phyloP scores from a whole-genome alignment of 2,888 invertebrate genomes.

The Osedax fenrisi region DNA sequence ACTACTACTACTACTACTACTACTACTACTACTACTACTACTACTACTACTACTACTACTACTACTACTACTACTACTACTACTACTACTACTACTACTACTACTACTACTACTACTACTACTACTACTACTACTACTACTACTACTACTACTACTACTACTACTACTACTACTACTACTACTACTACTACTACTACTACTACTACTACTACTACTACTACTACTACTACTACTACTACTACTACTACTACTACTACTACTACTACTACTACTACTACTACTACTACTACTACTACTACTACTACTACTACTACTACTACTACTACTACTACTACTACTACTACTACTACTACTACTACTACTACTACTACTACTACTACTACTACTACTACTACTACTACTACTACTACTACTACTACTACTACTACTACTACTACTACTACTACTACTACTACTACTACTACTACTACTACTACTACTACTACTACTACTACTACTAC shows the following conservation, averaged over 20 bases:
- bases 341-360: constrained; percentile 4
- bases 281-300: neutral
- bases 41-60: constrained; percentile 10
- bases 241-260: neutral
- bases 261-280: neutral
- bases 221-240: neutral
- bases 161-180: neutral
- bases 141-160: neutral
- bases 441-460: constrained; percentile 10
- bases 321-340: neutral
- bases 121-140: neutral
- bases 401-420: constrained; percentile 4
- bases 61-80: constrained; percentile 3
- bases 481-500: constrained; percentile 4
- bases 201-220: neutral
- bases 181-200: neutral
- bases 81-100: neutral
- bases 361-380: constrained; percentile 10
- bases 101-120: neutral
- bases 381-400: constrained; percentile 10
- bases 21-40: constrained; percentile 4
- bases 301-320: neutral
- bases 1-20: constrained; percentile 10
- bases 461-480: constrained; percentile 7
- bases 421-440: constrained; percentile 10